Conservation (phyloP, 2,113 vertebrate species). For the Micronycteris hirsuta region DNA sequence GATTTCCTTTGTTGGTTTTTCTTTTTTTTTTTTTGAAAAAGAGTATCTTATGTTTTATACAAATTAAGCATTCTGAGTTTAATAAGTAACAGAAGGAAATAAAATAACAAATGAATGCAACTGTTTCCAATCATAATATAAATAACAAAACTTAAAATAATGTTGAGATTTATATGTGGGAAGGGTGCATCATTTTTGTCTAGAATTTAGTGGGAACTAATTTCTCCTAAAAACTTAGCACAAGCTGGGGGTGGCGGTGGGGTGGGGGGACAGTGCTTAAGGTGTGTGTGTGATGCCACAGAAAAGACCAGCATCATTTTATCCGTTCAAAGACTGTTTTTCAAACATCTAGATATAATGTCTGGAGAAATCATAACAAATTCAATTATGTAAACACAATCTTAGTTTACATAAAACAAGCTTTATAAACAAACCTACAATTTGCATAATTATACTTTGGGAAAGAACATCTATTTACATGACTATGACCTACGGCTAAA, state of each 20-base stretch:
- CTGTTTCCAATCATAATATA: conserved; percentile 10
- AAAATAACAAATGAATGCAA: background rate
- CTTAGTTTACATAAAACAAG: conserved; percentile 53
- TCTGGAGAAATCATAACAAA: conserved; percentile 49
- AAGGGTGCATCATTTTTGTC: background rate
- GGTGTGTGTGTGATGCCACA: background rate
- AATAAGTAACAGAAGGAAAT: background rate
- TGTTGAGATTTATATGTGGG: background rate
- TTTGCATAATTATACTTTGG: conserved; percentile 53
- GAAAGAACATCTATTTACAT: conserved; percentile 52
- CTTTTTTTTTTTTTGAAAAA: background rate
- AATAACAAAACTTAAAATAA: background rate
- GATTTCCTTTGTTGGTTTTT: background rate
- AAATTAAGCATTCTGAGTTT: background rate
- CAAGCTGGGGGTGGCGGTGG: background rate
- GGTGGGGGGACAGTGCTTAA: background rate
- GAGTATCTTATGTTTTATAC: background rate
- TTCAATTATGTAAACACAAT: conserved; percentile 45
- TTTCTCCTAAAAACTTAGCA: background rate
- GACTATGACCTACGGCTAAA: conserved; percentile 34
- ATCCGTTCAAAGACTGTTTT: background rate
- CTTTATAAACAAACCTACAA: conserved; percentile 54
- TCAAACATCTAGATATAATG: background rate
- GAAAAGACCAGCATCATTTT: background rate
- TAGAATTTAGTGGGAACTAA: background rate